Evolutionary conservation across 1,140 invertebrate species (phyloP), one percentile per base, ranked within the genome.

Genomic region (Oedothorax gibbosus): DNA sequence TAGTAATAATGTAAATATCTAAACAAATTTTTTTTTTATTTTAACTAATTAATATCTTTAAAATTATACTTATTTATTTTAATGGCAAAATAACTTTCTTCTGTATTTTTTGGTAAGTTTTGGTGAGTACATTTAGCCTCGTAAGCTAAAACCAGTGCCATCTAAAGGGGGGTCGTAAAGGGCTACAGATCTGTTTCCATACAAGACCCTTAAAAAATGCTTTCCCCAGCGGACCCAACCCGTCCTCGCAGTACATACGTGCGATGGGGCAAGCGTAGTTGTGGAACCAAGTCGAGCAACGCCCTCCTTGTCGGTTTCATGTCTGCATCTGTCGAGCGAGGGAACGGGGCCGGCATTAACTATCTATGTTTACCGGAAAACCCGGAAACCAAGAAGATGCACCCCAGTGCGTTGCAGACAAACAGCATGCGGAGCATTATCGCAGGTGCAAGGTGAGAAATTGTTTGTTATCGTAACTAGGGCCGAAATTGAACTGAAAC

Each of bases 361-460:
- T 81, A 81, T 18, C 20, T 49, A 5, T 81, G 78, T 12, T 20
- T 81, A 4, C 78, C 78, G 0, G 56, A 71, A 49, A 69, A 81
- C 12, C 54, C 78, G 0, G 21, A 77, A 51, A 9, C 65, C 57
- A 35, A 35, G 20, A 77, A 53, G 0, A 0, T 65, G 4, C 35
- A 50, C 21, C 35, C 75, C 9, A 56, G 71, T 35, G 15, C 51
- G 7, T n/a, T 56, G 0, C 51, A 54, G 7, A 3, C 60, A 3
- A 57, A 71, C 9, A 10, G 50, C 10, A 81, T 21, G 14, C 20
- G 14, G 0, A 60, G 18, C n/a, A 35, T 57, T 0, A n/a, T 81
- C 5, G 65, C 20, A 56, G 78, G 11, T 0, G 66, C 60, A 8
- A 81, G 78, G 66, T 81, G 71, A 11, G 21, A 53, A 7, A 12